A percentile compares a stretch with the other conserved stretches of the same genome.
phyloP scores from a whole-genome alignment of 2,113 vertebrate genomes.

The Oceanodroma tethys region DNA sequence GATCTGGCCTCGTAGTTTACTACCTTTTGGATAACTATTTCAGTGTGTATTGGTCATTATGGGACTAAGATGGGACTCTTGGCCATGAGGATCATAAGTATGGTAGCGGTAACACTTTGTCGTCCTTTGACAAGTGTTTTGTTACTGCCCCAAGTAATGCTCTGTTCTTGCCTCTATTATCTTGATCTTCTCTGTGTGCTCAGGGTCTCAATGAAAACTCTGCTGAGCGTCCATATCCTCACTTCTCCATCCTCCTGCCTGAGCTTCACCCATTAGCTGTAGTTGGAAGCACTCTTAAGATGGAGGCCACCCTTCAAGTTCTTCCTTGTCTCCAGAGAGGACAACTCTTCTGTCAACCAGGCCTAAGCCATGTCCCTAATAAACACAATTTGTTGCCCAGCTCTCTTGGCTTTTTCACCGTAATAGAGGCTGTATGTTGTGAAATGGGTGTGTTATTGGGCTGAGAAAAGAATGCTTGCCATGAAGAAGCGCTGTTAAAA shows the following conservation, averaged over 20 bases:
- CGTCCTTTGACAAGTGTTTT: neutral
- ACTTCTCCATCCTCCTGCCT: neutral
- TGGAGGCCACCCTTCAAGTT: neutral
- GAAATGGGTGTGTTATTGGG: neutral
- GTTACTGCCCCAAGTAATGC: neutral
- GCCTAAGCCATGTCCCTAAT: neutral
- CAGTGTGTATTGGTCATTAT: neutral
- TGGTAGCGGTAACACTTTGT: neutral
- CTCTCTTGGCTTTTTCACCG: neutral
- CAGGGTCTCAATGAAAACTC: neutral
- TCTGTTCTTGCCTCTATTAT: neutral
- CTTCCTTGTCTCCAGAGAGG: neutral
- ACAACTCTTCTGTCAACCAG: neutral
- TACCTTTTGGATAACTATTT: neutral
- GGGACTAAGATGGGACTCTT: neutral
- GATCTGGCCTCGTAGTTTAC: neutral
- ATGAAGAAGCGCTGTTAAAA: neutral
- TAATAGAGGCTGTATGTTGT: neutral
- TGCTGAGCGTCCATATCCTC: neutral
- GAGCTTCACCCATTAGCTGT: neutral
- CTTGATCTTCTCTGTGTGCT: neutral
- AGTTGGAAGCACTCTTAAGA: neutral
- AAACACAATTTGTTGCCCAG: neutral
- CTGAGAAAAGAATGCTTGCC: neutral
- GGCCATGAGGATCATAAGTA: neutral